phyloP scores from a whole-genome alignment of 2,888 invertebrate species.

The Pseudococcus jackbeardsleyi region DNA sequence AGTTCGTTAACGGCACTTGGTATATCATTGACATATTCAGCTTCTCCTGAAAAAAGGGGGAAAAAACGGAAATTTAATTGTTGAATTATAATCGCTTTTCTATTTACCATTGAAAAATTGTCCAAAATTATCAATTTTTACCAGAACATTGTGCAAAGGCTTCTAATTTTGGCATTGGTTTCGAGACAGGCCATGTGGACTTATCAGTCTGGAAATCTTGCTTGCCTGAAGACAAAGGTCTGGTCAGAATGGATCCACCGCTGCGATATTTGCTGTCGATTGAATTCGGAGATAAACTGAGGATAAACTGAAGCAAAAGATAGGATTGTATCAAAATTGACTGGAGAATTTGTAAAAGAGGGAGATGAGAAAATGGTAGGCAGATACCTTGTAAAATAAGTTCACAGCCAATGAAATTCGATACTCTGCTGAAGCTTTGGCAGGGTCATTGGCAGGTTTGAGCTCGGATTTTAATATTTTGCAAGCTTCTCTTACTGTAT shows the following conservation, averaged over 20 bases:
- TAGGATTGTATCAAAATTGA: no score
- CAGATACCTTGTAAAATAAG: conserved; percentile 90
- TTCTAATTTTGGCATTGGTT: conserved; percentile 82
- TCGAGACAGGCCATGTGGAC: conserved; percentile 79
- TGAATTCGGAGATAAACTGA: conserved; percentile 72
- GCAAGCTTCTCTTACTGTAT: conserved; percentile 73
- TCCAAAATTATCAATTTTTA: conserved; percentile 66
- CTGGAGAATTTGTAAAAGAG: no score
- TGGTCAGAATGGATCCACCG: conserved; percentile 75
- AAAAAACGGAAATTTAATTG: background rate
- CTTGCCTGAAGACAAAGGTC: conserved; percentile 77
- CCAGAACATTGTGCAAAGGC: conserved; percentile 76
- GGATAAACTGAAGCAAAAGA: conserved; percentile 7
- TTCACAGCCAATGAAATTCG: conserved; percentile 80
- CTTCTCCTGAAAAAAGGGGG: conserved; percentile 78
- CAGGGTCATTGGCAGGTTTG: conserved; percentile 76
- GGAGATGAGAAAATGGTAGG: no score
- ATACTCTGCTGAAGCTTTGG: conserved; percentile 79
- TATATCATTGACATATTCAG: conserved; percentile 82
- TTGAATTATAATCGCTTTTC: background rate
- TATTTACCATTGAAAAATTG: background rate
- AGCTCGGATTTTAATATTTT: conserved; percentile 75
- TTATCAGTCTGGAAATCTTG: conserved; percentile 81
- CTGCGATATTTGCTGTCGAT: conserved; percentile 73
- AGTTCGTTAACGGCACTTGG: conserved; percentile 78